These are phyloP conservation scores for Cataglyphis cursor DNA, from an alignment of 2,888 invertebrate species.

Conservation along the genomic window DNA sequence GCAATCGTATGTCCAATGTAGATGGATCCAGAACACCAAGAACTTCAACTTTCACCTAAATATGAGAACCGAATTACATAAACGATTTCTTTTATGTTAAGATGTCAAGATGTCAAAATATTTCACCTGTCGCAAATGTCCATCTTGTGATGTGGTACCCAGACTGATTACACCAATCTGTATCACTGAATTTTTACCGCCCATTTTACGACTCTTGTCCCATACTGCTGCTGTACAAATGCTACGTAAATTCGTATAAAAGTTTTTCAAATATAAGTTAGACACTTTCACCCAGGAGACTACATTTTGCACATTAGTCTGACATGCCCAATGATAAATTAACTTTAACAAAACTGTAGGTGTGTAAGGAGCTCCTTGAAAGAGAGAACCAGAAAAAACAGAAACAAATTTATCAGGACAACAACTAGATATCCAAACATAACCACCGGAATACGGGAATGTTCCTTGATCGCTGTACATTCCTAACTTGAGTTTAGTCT, in stretches of 20 bases:
- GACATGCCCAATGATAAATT: constrained; percentile 97
- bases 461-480: constrained; percentile 95
- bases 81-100: not conserved
- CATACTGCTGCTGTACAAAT: constrained; percentile 94
- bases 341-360: constrained; percentile 94
- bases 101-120: not conserved
- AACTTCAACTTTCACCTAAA: constrained; percentile 94
- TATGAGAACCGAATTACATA: constrained; percentile 22
- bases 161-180: constrained; percentile 94
- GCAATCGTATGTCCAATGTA: constrained; percentile 90
- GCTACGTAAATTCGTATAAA: constrained; percentile 92
- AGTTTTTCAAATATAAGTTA: constrained; percentile 90
- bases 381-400: constrained; percentile 95
- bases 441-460: constrained; percentile 95
- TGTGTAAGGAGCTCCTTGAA: constrained; percentile 94
- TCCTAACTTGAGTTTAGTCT: constrained; percentile 92
- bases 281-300: constrained; percentile 95
- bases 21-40: constrained; percentile 93
- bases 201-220: constrained; percentile 91
- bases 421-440: constrained; percentile 96
- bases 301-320: constrained; percentile 95
- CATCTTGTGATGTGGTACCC: constrained; percentile 94
- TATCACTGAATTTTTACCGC: constrained; percentile 88
- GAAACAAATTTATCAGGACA: constrained; percentile 95
- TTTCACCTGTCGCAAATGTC: constrained; percentile 87